These are phyloP conservation scores for Antechinus flavipes DNA, from an alignment of 2,113 vertebrate genomes.

Conservation along the genomic window DNA sequence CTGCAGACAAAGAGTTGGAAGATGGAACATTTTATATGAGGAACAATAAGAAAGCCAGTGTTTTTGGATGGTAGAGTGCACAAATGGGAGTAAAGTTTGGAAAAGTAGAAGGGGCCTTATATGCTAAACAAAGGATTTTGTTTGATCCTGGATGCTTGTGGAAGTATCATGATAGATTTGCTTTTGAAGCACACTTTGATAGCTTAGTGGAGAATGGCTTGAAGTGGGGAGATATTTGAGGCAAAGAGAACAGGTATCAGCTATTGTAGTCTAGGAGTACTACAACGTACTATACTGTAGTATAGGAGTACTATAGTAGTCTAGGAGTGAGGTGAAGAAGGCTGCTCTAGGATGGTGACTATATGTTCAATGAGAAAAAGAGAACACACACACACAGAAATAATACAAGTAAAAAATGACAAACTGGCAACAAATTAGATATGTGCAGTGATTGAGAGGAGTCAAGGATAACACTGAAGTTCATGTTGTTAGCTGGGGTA, in stretches of 20 bases:
- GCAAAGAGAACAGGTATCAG: neutral
- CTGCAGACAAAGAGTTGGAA: neutral
- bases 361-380: neutral
- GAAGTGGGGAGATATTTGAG: neutral
- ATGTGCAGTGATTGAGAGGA: neutral
- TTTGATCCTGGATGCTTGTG: neutral
- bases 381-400: neutral
- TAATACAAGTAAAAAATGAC: neutral
- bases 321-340: neutral
- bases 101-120: neutral
- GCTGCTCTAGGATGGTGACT: neutral
- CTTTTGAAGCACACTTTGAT: neutral
- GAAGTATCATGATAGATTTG: neutral
- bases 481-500: neutral
- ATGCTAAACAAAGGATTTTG: neutral
- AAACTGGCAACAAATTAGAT: neutral
- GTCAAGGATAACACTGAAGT: neutral
- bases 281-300: too few relatives aligned
- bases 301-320: neutral
- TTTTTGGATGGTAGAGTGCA: neutral
- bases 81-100: neutral
- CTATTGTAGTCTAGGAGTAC: neutral
- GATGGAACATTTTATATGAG: neutral
- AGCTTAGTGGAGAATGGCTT: neutral
- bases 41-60: neutral